Conservation (phyloP, 2,888 invertebrate species). For the Cerastis leucographa region DNA sequence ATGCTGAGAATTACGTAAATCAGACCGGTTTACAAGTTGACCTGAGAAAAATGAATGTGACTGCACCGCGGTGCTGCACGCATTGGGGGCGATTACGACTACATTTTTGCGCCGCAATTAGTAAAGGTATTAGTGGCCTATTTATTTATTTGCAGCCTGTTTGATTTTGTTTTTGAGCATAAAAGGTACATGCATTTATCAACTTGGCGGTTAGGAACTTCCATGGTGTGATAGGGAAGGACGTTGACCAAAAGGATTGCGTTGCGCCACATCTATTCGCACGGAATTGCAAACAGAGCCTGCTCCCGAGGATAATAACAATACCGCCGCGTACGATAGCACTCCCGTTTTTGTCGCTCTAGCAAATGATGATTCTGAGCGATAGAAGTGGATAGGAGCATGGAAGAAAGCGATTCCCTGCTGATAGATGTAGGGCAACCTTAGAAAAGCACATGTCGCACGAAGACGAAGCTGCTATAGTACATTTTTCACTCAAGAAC, state of each 20-base stretch:
- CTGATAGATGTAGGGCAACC: too few species aligned
- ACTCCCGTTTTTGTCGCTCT: too few species aligned
- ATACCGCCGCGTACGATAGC: too few species aligned
- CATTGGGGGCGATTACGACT: constrained; percentile 2
- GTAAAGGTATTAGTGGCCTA: constrained; percentile 14
- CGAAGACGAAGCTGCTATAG: too few species aligned
- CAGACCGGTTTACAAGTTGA: constrained; percentile 55
- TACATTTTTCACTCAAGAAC: too few species aligned
- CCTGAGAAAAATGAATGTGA: constrained; percentile 43
- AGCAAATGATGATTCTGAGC: too few species aligned
- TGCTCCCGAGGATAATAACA: too few species aligned
- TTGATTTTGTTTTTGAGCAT: not conserved
- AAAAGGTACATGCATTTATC: not conserved
- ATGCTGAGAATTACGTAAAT: constrained; percentile 53
- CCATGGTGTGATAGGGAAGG: too few species aligned
- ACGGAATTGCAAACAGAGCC: not conserved
- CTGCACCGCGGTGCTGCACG: constrained; percentile 2
- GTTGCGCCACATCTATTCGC: not conserved
- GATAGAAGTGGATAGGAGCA: too few species aligned
- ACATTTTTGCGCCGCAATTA: constrained; percentile 11
- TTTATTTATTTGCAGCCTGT: not conserved
- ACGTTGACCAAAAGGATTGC: not conserved
- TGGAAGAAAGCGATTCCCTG: too few species aligned
- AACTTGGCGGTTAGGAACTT: not conserved
- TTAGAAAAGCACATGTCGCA: too few species aligned